phyloP scores from a whole-genome alignment of 2,888 invertebrate species.

The Tenthredo livida region DNA sequence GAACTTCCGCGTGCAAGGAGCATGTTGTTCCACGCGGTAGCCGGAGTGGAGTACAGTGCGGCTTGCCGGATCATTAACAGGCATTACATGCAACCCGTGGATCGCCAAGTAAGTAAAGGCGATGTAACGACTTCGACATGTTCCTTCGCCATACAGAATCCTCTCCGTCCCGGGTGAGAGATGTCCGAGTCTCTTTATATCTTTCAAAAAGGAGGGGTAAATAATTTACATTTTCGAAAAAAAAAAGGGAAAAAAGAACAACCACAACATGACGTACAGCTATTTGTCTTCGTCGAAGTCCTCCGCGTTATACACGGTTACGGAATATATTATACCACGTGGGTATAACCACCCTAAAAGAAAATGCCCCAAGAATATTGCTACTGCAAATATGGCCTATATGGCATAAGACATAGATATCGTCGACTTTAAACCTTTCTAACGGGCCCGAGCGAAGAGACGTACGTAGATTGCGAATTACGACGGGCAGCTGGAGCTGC shows the following conservation, averaged over 20 bases:
- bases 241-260: not conserved
- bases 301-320: not conserved
- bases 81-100: constrained; percentile 42
- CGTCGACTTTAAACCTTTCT: constrained; percentile 35
- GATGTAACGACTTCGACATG: not conserved
- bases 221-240: not conserved
- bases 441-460: constrained; percentile 31
- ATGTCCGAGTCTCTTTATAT: not conserved
- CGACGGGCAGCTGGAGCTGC: constrained; percentile 46
- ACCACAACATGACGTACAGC: not conserved
- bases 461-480: constrained; percentile 51
- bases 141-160: not conserved
- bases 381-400: not conserved
- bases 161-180: not conserved
- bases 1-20: constrained; percentile 48
- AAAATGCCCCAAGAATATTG: not conserved
- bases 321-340: not conserved
- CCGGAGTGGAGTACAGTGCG: constrained; percentile 2
- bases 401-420: not conserved
- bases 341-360: too few species aligned
- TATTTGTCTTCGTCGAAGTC: not conserved
- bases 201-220: not conserved
- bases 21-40: constrained; percentile 10
- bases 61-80: constrained; percentile 54
- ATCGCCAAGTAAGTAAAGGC: constrained; percentile 1